Evolutionary conservation across 2,797 vertebrate species (phyloP).

Genomic region (Sebastes iracundus): DNA sequence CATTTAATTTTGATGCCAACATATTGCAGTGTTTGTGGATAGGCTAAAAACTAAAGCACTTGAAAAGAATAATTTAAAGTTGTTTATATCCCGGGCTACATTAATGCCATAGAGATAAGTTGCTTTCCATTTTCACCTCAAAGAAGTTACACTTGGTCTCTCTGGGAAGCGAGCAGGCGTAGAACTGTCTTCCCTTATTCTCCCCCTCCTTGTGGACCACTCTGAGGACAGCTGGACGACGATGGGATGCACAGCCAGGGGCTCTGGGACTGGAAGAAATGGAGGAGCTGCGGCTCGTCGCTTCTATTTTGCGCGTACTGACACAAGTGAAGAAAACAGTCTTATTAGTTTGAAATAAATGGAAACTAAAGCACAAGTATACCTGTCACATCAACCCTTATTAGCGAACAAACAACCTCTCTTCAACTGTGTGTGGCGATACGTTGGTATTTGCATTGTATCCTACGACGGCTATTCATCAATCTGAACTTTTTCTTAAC

Average conservation of each 20-base stretch:
- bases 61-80: neutral
- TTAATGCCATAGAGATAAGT: neutral
- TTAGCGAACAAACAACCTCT: constrained; percentile 43
- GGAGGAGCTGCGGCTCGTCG: constrained; percentile 16
- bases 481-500: constrained; percentile 31
- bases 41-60: neutral
- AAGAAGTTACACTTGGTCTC: constrained; percentile 89
- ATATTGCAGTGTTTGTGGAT: neutral
- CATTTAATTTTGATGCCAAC: neutral
- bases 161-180: constrained; percentile 87
- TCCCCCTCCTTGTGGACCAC: constrained; percentile 91
- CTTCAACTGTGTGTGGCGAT: constrained; percentile 5
- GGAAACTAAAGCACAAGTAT: constrained; percentile 30
- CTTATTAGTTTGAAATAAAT: constrained; percentile 59
- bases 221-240: constrained; percentile 80
- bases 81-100: neutral
- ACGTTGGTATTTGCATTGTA: constrained; percentile 23
- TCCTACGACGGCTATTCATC: constrained; percentile 30
- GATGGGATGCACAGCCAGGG: constrained; percentile 86
- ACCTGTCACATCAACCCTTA: constrained; percentile 53
- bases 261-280: constrained; percentile 29
- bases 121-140: constrained; percentile 80
- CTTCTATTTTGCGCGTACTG: constrained; percentile 69
- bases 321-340: constrained; percentile 64
- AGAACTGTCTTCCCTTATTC: constrained; percentile 93